Conservation (phyloP, 2,797 vertebrate species). For the Microctenopoma stevenorrisi region DNA sequence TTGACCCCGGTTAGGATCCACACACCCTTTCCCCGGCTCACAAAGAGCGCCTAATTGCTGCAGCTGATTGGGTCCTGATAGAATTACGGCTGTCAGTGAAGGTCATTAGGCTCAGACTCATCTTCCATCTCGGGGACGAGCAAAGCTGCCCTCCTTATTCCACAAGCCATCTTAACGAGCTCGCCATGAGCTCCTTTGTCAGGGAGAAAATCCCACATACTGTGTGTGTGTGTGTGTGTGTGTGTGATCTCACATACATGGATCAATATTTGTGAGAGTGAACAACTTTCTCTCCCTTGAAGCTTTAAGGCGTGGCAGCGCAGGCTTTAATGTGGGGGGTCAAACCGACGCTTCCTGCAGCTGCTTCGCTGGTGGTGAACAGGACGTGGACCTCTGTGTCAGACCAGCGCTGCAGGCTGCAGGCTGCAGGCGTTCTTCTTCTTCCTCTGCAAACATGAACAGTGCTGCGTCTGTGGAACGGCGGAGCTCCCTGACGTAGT, state of each 20-base stretch:
- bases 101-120: slow-evolving; percentile 79
- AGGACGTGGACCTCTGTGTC: slow-evolving; percentile 31
- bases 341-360: slow-evolving; percentile 24
- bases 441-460: no score
- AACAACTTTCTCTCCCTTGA: slow-evolving; percentile 34
- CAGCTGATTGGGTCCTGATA: slow-evolving; percentile 83
- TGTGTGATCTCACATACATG: slow-evolving; percentile 26
- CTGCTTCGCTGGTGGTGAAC: not conserved
- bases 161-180: slow-evolving; percentile 59
- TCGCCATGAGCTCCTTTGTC: slow-evolving; percentile 56
- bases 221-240: not conserved
- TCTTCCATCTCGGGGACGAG: slow-evolving; percentile 63
- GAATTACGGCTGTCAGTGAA: slow-evolving; percentile 82
- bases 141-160: slow-evolving; percentile 50
- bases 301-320: slow-evolving; percentile 23
- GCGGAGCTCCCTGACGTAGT: no score
- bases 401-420: not conserved
- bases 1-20: slow-evolving; percentile 81
- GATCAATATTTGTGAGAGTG: slow-evolving; percentile 58
- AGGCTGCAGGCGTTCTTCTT: no score
- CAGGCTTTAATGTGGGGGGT: slow-evolving; percentile 39
- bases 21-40: slow-evolving; percentile 67
- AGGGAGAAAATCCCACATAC: slow-evolving; percentile 51
- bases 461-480: no score
- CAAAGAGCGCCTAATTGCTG: slow-evolving; percentile 81